These are phyloP conservation scores for Dryocosmus kuriphilus DNA, from an alignment of 2,888 invertebrate species.

Conservation along the genomic window DNA sequence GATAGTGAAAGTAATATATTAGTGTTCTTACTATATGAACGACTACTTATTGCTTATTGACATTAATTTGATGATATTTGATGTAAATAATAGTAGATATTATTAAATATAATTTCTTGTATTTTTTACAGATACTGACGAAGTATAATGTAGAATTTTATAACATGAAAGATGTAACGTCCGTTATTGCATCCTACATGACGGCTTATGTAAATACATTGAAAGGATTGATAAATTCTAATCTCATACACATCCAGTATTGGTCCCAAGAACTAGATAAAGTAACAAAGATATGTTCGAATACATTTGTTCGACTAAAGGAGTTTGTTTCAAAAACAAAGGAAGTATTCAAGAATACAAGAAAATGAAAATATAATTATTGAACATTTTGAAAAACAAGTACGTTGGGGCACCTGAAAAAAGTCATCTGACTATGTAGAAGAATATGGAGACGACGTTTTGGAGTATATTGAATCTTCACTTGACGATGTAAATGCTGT, in stretches of 20 bases:
- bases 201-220: neutral
- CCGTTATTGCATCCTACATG: neutral
- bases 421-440: too few species aligned
- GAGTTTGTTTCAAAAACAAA: neutral
- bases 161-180: neutral
- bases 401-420: too few species aligned
- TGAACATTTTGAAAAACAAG: too few species aligned
- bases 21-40: too few species aligned
- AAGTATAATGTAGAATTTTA: too few species aligned
- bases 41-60: too few species aligned
- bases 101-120: too few species aligned
- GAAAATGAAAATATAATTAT: neutral
- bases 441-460: too few species aligned
- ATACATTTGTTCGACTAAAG: neutral
- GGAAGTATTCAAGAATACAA: neutral
- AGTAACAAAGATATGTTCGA: neutral
- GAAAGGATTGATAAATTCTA: neutral
- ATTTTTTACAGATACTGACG: too few species aligned
- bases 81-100: neutral
- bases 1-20: neutral
- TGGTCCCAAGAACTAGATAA: slow-evolving; percentile 10
- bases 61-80: neutral
- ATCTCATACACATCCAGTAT: neutral
- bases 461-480: too few species aligned
- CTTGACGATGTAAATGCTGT: too few species aligned